Percentiles rank a stretch among this genome's conserved stretches.
These are phyloP conservation scores for Hydra vulgaris DNA, from an alignment of 30 jellyfish, hydroid and myxozoan genomes.

Conservation along the genomic window DNA sequence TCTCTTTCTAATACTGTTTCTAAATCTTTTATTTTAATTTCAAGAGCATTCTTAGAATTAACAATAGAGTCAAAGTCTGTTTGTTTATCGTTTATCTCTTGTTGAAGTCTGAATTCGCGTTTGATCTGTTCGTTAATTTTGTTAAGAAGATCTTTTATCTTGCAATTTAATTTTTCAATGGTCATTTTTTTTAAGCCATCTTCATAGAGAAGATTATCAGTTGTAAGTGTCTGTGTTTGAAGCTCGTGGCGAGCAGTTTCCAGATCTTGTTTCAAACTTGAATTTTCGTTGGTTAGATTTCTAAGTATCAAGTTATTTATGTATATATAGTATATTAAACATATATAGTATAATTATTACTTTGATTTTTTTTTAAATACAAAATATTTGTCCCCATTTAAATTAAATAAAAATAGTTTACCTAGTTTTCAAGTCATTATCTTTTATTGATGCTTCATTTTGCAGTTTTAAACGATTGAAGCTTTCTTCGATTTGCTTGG, in stretches of 20 bases:
- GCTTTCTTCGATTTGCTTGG: background rate
- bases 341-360: too few relatives aligned
- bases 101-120: background rate
- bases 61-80: background rate
- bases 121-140: background rate
- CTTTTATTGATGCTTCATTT: background rate
- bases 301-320: background rate
- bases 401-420: too few relatives aligned
- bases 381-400: too few relatives aligned
- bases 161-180: constrained; percentile 3
- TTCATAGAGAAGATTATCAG: constrained; percentile 17
- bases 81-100: constrained; percentile 5
- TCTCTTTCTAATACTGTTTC: background rate
- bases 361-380: too few relatives aligned
- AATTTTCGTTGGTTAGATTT: constrained; percentile 2
- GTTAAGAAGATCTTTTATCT: constrained; percentile 1
- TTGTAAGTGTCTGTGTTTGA: background rate
- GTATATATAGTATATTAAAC: too few relatives aligned
- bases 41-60: background rate
- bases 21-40: background rate
- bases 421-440: background rate
- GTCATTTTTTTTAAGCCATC: constrained; percentile 12
- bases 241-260: constrained; percentile 4
- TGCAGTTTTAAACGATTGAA: background rate
- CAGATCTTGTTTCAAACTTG: background rate